Base-by-base conservation (phyloP, 2,888 invertebrate genomes). In the Deladenus siricidicola region DNA sequence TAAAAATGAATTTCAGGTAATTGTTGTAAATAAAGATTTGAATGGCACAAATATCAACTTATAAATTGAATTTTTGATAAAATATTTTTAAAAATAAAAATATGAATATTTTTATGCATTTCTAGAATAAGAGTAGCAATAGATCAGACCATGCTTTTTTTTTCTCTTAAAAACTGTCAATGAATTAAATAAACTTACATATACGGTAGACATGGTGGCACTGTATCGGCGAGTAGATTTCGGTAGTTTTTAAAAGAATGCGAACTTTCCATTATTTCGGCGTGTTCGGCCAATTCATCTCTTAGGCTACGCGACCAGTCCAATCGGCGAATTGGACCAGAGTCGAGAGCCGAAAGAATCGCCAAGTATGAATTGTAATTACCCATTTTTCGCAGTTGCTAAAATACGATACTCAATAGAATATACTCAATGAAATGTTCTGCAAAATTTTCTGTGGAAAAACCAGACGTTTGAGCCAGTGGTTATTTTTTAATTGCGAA, bases 331-430 rank as follows among this genome's bases (percentile, higher is more conserved):
- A 83, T 71, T 0, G 98, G 94, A 3, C 93, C 93, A 23, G 94
- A 96, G 82, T 94, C 93, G 73, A 98, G 82, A 19, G 98, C 98
- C 6, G 94, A 93, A 64, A 98, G 84, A 67, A 98, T 84, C 8
- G 98, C 96, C 76, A 98, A 83, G 83, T 94, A 94, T 48, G 94
- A 94, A 83, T 98, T 98, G 82, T 94, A 98, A 81, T 98, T 98
- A 83, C 92, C 93, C 81, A 96, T 87, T 81, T 93, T 93, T 63
- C 94, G 85, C 67, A 98, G 84, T 79, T 92, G 89, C 83, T 82
- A 73, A 57, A 74, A 53, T 19, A 23, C n/a, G 19, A 17, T 19
- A 1, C 54, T n/a, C 19, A 19, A 29, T n/a, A 30, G 2, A 51
- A 49, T 54, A 23, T 34, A 17, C 24, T 24, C n/a, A 49, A 19